Evolutionary conservation across 64 coral and sea anemone species (phyloP).

Genomic region (Actinia equina): DNA sequence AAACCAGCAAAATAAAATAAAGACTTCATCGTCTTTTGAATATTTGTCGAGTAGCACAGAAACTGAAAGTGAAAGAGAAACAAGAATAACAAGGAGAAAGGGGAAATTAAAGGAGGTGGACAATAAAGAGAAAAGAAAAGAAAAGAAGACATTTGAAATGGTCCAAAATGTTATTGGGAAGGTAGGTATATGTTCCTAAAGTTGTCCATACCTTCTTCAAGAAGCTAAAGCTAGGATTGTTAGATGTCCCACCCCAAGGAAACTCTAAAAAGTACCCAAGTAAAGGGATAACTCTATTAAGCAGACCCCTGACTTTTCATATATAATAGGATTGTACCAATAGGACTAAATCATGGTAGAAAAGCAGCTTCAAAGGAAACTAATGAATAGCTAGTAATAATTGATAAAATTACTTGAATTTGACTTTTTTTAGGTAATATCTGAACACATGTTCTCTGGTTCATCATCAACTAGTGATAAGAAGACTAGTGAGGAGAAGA

Average conservation of each 20-base stretch:
- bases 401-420: too few species aligned
- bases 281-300: too few species aligned
- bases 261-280: too few species aligned
- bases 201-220: neutral
- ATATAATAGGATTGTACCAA: too few species aligned
- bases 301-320: too few species aligned
- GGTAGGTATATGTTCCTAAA: neutral
- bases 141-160: neutral
- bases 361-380: too few species aligned
- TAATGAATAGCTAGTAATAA: too few species aligned
- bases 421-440: neutral
- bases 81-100: neutral
- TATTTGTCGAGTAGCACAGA: neutral
- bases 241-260: too few species aligned
- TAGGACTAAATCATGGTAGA: too few species aligned
- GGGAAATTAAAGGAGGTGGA: neutral
- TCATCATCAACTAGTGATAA: neutral
- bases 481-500: slow-evolving; percentile 1
- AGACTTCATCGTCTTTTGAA: neutral
- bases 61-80: slow-evolving; percentile 4
- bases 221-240: too few species aligned
- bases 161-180: slow-evolving; percentile 7
- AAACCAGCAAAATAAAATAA: neutral
- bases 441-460: slow-evolving; percentile 18
- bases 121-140: neutral